phyloP scores from a whole-genome alignment of 2,113 vertebrate genomes.

The Hemibagrus wyckioides region DNA sequence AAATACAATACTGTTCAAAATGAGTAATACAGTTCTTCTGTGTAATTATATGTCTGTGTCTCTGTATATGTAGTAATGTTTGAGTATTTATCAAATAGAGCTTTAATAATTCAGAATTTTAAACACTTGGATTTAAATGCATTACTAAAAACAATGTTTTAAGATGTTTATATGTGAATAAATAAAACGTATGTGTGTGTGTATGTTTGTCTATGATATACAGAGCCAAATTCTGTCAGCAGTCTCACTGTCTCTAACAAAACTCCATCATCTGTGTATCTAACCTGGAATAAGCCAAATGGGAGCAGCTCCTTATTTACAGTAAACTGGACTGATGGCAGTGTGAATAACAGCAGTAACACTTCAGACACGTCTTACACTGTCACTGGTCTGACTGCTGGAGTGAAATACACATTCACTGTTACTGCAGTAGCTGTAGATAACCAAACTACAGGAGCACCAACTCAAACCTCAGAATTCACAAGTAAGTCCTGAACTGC shows the following conservation, averaged over 20 bases:
- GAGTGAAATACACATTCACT: constrained; percentile 62
- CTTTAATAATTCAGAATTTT: background rate
- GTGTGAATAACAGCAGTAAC: fast-evolving
- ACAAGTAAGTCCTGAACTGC: background rate
- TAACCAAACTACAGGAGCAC: constrained; percentile 15
- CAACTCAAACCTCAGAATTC: constrained; percentile 17
- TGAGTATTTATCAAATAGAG: too few relatives aligned
- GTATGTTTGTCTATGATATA: background rate
- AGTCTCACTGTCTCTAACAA: background rate
- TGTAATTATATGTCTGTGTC: too few relatives aligned
- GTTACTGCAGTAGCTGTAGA: constrained; percentile 67
- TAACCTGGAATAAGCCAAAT: background rate
- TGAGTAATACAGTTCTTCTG: too few relatives aligned
- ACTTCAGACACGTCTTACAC: fast-evolving
- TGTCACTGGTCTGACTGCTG: constrained; percentile 63
- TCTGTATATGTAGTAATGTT: too few relatives aligned
- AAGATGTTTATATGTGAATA: too few relatives aligned
- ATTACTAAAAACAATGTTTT: too few relatives aligned
- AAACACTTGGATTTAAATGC: background rate
- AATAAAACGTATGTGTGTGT: too few relatives aligned
- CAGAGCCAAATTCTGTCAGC: background rate
- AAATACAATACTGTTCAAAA: too few relatives aligned
- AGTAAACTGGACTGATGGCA: background rate
- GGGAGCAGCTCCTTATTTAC: background rate
- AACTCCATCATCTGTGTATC: constrained; percentile 8